Percentiles rank a stretch among this genome's conserved stretches.
Evolutionary conservation across 2,113 vertebrate species (phyloP).

Genomic region (Condylura cristata): DNA sequence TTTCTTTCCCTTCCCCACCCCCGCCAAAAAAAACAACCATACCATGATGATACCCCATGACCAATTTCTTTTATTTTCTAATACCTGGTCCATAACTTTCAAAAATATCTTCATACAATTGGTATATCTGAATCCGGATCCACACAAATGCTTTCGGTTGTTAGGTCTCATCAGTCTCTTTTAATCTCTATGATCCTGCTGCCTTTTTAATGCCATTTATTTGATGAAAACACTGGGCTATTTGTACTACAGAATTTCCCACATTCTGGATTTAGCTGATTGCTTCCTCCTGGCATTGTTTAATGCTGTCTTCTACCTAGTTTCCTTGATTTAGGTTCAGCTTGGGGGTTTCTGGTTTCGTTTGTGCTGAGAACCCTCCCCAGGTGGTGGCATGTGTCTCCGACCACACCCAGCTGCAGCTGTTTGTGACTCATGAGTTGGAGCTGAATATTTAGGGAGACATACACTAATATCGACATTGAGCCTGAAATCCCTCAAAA

Average conservation of each 20-base stretch:
- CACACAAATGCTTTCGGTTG: background rate
- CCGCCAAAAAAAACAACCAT: background rate
- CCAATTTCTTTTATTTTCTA: background rate
- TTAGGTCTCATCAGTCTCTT: background rate
- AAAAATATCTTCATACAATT: background rate
- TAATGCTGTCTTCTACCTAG: background rate
- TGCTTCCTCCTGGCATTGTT: background rate
- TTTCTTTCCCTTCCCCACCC: background rate
- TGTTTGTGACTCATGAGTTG: background rate
- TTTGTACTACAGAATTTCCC: background rate
- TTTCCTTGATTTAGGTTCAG: background rate
- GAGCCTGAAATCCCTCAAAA: slow-evolving; percentile 3
- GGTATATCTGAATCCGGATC: background rate
- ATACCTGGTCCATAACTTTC: background rate
- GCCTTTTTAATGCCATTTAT: background rate
- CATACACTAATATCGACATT: background rate
- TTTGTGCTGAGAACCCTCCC: background rate
- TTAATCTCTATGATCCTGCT: background rate
- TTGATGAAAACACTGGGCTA: background rate
- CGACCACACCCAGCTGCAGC: background rate
- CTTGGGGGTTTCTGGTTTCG: background rate
- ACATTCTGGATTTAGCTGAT: background rate
- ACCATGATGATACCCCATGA: background rate
- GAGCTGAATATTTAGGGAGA: slow-evolving; percentile 13
- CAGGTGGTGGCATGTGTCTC: background rate